phyloP scores from a whole-genome alignment of 2,113 vertebrate genomes.

The Tauraco erythrolophus region DNA sequence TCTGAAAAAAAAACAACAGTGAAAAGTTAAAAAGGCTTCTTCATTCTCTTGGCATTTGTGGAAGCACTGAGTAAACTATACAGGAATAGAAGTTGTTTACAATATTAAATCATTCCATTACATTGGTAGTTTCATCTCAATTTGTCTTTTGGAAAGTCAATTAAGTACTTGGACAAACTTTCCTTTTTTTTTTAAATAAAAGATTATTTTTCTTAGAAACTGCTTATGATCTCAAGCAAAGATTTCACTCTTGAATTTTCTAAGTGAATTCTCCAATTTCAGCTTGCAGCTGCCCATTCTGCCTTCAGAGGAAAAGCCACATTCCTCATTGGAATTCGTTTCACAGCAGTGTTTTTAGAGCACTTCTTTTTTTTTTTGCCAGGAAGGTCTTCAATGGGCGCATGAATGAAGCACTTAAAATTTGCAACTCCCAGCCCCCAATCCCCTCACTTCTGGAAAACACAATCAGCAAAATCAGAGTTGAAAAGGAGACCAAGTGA shows the following conservation, averaged over 20 bases:
- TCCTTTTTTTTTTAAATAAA: neutral
- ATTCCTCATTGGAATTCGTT: neutral
- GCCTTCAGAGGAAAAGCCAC: neutral
- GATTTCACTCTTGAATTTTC: neutral
- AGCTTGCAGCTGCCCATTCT: neutral
- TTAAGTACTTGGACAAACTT: neutral
- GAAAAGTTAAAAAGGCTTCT: neutral
- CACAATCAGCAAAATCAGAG: neutral
- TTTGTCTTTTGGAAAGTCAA: neutral
- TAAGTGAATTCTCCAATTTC: neutral
- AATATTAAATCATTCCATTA: neutral
- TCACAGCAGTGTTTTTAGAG: neutral
- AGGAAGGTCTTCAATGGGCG: neutral
- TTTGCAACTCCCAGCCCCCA: neutral
- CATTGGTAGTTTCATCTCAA: neutral
- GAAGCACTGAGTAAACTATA: neutral
- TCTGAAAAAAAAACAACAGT: neutral
- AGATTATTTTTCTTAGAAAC: neutral
- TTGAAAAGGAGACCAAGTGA: neutral
- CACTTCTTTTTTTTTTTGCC: neutral
- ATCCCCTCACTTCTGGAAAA: neutral
- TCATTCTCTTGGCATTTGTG: neutral
- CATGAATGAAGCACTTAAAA: neutral
- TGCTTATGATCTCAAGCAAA: neutral
- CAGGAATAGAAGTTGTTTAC: neutral